phyloP scores from a whole-genome alignment of 2,797 vertebrate genomes.

The Hypotaenidia philippensis region DNA sequence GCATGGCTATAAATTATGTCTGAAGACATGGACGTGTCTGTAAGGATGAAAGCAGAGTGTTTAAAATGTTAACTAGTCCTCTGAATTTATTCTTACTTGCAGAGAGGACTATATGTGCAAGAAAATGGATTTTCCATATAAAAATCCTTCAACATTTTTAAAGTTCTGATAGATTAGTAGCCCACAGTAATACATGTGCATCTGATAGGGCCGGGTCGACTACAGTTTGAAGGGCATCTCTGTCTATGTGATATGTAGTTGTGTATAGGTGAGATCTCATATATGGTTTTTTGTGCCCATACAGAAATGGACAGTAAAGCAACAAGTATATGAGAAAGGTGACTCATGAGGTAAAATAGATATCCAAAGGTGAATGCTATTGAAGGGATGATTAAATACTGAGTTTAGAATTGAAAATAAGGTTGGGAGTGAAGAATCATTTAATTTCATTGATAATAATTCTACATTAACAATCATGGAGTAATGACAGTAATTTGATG shows the following conservation, averaged over 20 bases:
- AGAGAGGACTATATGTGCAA: not conserved
- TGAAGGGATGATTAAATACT: not conserved
- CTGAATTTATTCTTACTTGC: conserved; percentile 40
- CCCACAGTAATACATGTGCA: not conserved
- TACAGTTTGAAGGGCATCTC: not conserved
- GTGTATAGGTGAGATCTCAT: not conserved
- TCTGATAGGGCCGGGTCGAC: not conserved
- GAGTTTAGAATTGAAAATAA: not conserved
- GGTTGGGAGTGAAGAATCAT: not conserved
- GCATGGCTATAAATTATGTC: conserved; percentile 55
- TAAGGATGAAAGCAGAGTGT: conserved; percentile 45
- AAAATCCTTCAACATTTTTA: not conserved
- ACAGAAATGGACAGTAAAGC: not conserved
- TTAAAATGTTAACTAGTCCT: conserved; percentile 48
- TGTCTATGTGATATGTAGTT: not conserved
- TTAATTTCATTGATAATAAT: not conserved
- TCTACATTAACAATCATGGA: not conserved
- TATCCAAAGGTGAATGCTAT: not conserved
- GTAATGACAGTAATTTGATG: not conserved
- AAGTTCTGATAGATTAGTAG: not conserved
- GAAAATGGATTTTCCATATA: conserved; percentile 13
- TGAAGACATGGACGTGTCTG: conserved; percentile 32
- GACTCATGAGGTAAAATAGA: not conserved
- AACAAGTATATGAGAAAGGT: not conserved
- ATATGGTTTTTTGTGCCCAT: not conserved